Conservation (phyloP, 2,797 vertebrate genomes). For the Ctenochaetus hawaiiensis region DNA sequence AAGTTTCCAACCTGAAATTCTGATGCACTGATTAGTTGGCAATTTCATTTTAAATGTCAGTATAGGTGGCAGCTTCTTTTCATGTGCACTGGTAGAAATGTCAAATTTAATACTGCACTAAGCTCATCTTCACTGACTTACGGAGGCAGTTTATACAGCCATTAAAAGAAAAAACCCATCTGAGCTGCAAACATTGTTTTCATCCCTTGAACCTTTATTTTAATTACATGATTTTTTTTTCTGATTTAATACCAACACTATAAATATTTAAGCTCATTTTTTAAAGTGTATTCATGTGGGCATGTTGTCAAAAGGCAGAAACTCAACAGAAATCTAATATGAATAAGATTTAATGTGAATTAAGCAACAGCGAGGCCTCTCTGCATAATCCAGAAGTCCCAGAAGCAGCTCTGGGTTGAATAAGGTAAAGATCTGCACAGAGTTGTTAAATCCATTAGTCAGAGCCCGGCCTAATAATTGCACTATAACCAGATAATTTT, state of each 20-base stretch:
- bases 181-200: slow-evolving; percentile 42
- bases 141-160: slow-evolving; percentile 3
- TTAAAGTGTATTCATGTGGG: slow-evolving; percentile 45
- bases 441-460: slow-evolving; percentile 69
- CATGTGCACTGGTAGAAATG: slow-evolving; percentile 31
- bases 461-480: slow-evolving; percentile 56
- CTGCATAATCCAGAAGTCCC: slow-evolving; percentile 66
- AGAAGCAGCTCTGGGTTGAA: slow-evolving; percentile 47
- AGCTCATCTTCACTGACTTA: slow-evolving; percentile 22
- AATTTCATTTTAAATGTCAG: slow-evolving; percentile 47
- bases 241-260: slow-evolving; percentile 33
- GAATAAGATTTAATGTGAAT: slow-evolving; percentile 60
- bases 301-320: slow-evolving; percentile 47
- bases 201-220: slow-evolving; percentile 33
- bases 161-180: slow-evolving; percentile 27
- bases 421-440: slow-evolving; percentile 52
- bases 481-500: slow-evolving; percentile 51
- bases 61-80: slow-evolving; percentile 12
- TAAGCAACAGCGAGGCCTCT: slow-evolving; percentile 44
- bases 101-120: slow-evolving; percentile 33
- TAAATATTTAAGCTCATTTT: slow-evolving; percentile 56
- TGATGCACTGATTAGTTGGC: slow-evolving; percentile 14
- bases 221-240: slow-evolving; percentile 32
- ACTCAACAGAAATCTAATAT: slow-evolving; percentile 51
- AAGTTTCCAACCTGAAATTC: slow-evolving; percentile 7